phyloP scores from a whole-genome alignment of 1,140 invertebrate genomes.

The Portunus trituberculatus region DNA sequence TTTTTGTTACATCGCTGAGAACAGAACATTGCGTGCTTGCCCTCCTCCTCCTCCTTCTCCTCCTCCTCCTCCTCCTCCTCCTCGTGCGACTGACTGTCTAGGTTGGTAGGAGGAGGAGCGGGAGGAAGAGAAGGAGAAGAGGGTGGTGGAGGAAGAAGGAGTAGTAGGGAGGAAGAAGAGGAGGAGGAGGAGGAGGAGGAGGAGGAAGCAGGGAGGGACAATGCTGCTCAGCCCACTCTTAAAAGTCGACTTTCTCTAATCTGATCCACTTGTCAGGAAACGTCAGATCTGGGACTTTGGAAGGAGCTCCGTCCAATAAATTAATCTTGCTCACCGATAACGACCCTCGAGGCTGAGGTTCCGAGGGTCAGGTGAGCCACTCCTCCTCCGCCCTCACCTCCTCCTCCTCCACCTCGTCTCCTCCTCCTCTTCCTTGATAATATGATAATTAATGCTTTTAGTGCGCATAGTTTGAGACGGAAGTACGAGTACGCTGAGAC shows the following conservation, averaged over 20 bases:
- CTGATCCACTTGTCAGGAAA: constrained; percentile 48
- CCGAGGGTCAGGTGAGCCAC: background rate
- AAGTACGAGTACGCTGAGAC: background rate
- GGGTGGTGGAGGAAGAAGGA: background rate
- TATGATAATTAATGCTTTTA: constrained; percentile 7
- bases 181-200: background rate
- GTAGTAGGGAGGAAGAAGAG: background rate
- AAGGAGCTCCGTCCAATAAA: constrained; percentile 35
- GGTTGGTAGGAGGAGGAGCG: background rate
- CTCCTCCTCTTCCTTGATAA: background rate
- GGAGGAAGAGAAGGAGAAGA: background rate
- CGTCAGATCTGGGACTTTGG: constrained; percentile 37
- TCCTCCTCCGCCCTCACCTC: background rate
- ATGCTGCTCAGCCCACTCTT: constrained; percentile 18
- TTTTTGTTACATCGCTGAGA: background rate
- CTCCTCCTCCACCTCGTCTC: too few species aligned
- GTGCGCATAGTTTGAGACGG: background rate
- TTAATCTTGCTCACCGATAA: constrained; percentile 25
- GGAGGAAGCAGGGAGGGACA: constrained; percentile 4
- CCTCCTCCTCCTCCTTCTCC: background rate
- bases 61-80: background rate
- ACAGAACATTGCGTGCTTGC: background rate
- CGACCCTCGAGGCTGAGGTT: constrained; percentile 16
- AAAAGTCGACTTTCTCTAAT: constrained; percentile 34
- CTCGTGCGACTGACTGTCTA: background rate